Percentiles rank a stretch among this genome's conserved stretches.
Evolutionary conservation across 2,888 invertebrate genomes (phyloP).

Genomic region (Melanostoma mellinum): DNA sequence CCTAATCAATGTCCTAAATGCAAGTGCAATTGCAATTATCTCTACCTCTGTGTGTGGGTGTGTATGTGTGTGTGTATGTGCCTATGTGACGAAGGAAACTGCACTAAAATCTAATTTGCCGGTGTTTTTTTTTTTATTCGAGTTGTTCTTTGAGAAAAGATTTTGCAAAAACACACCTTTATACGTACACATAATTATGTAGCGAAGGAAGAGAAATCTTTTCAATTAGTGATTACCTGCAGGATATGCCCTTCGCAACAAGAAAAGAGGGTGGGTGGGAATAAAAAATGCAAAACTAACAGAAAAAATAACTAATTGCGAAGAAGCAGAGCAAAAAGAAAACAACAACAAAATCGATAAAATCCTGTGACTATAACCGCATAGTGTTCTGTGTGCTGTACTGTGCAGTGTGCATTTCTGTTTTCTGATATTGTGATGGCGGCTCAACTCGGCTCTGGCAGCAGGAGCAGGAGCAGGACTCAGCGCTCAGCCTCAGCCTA

Average conservation of each 20-base stretch:
- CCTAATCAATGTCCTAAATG: slow-evolving; percentile 46
- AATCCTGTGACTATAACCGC: slow-evolving; percentile 61
- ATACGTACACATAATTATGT: neutral
- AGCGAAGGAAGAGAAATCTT: slow-evolving; percentile 27
- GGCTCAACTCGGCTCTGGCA: slow-evolving; percentile 17
- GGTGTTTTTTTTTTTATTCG: slow-evolving; percentile 21
- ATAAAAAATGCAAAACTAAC: slow-evolving; percentile 40
- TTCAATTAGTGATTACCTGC: slow-evolving; percentile 53
- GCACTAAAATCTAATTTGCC: slow-evolving; percentile 67
- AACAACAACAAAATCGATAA: slow-evolving; percentile 73
- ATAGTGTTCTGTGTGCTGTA: slow-evolving; percentile 42
- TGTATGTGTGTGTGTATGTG: slow-evolving; percentile 26
- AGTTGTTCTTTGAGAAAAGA: neutral
- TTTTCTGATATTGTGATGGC: slow-evolving; percentile 38
- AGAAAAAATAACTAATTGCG: slow-evolving; percentile 33
- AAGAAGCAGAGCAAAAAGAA: slow-evolving; percentile 58
- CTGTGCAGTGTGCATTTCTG: slow-evolving; percentile 31
- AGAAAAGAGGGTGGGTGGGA: slow-evolving; percentile 33
- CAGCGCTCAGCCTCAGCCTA: neutral
- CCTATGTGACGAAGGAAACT: slow-evolving; percentile 46
- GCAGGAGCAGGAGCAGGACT: neutral
- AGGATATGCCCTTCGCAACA: slow-evolving; percentile 16
- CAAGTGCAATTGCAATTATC: slow-evolving; percentile 40
- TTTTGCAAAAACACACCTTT: neutral
- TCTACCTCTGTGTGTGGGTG: neutral